phyloP scores from a whole-genome alignment of 2,113 vertebrate genomes.

The Probosciger aterrimus region DNA sequence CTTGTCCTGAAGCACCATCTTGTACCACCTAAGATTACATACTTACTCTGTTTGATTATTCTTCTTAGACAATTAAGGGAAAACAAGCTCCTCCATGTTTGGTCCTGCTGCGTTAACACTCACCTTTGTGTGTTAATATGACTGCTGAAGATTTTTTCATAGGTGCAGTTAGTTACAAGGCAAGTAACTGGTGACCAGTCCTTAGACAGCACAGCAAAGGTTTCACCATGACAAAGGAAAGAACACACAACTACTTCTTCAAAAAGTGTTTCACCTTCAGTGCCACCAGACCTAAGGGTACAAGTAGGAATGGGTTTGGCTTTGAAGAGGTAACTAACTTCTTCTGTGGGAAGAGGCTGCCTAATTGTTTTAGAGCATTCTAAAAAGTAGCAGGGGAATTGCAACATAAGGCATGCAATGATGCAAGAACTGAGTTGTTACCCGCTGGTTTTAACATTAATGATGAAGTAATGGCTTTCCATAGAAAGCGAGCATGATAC shows the following conservation, averaged over 20 bases:
- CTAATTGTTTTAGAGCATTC: neutral
- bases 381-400: neutral
- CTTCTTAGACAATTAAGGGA: neutral
- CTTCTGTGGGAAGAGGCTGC: neutral
- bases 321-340: neutral
- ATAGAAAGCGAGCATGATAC: neutral
- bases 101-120: neutral
- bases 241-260: neutral
- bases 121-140: neutral
- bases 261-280: neutral
- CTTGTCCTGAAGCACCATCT: neutral
- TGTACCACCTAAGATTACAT: neutral
- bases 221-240: neutral
- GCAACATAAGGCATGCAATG: neutral
- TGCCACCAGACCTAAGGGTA: neutral
- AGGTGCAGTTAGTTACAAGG: neutral
- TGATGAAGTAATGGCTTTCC: neutral
- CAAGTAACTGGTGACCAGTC: neutral
- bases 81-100: neutral
- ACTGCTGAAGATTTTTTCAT: neutral
- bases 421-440: neutral
- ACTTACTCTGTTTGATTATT: neutral
- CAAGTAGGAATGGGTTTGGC: neutral
- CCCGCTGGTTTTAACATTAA: neutral
- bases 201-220: neutral